phyloP scores from a whole-genome alignment of 2,888 invertebrate species.

The Linnaemya vulpina region DNA sequence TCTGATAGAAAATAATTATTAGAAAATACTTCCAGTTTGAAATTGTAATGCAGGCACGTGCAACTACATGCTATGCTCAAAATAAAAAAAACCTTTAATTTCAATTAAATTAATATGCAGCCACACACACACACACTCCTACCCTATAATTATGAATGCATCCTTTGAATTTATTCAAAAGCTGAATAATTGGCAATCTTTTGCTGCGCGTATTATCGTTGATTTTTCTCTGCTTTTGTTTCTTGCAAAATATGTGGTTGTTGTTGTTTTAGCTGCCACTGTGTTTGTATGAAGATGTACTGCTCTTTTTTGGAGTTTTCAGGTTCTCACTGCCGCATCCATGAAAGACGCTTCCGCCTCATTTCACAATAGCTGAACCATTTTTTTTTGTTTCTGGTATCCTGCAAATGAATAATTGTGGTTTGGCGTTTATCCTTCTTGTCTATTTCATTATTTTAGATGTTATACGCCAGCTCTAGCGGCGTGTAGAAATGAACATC shows the following conservation, averaged over 20 bases:
- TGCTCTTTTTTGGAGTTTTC: conserved; percentile 26
- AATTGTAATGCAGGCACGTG: neutral
- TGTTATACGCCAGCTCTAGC: conserved; percentile 31
- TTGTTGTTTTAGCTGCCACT: conserved; percentile 5
- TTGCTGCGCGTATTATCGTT: conserved; percentile 24
- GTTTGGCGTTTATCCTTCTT: conserved; percentile 77
- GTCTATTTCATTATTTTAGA: conserved; percentile 65
- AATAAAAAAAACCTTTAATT: conserved; percentile 19
- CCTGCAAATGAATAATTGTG: conserved; percentile 81
- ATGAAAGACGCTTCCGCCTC: conserved; percentile 69
- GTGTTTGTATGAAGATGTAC: conserved; percentile 22
- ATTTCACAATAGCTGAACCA: conserved; percentile 70
- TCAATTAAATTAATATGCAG: neutral
- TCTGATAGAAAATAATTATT: conserved; percentile 17
- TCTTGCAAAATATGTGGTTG: conserved; percentile 15
- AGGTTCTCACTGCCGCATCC: conserved; percentile 55
- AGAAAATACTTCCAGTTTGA: neutral
- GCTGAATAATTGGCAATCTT: conserved; percentile 53
- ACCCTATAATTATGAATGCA: conserved; percentile 9
- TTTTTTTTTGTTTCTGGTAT: conserved; percentile 78
- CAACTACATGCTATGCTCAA: neutral
- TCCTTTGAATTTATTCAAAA: conserved; percentile 11
- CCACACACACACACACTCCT: neutral
- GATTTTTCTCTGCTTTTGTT: conserved; percentile 56
- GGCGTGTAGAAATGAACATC: neutral